These are phyloP conservation scores for Vipera latastei DNA, from an alignment of 2,797 vertebrate genomes.

Conservation along the genomic window DNA sequence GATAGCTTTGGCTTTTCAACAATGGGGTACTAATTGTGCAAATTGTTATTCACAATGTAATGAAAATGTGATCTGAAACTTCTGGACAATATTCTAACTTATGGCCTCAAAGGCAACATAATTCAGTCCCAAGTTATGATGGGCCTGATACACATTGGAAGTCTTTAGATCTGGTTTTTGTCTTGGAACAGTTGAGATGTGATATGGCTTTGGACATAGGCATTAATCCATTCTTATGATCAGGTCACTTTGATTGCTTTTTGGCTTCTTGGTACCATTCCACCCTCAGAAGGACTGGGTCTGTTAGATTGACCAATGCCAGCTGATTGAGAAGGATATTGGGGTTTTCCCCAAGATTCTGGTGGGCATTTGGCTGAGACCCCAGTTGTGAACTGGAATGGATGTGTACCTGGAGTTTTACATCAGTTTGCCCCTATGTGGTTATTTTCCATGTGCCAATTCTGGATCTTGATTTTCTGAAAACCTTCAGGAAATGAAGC, in stretches of 20 bases:
- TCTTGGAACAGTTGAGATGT: neutral
- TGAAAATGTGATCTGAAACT: conserved; percentile 4
- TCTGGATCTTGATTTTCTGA: neutral
- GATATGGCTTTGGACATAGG: neutral
- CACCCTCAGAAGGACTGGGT: neutral
- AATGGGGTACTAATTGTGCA: conserved; percentile 3
- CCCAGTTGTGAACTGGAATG: neutral
- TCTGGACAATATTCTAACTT: neutral
- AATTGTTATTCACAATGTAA: neutral
- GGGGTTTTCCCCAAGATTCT: neutral
- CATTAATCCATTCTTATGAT: neutral
- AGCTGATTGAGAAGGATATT: neutral
- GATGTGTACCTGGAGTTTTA: neutral
- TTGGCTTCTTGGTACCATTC: neutral
- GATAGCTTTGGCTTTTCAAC: conserved; percentile 1
- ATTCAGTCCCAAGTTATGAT: neutral
- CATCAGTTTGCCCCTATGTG: neutral
- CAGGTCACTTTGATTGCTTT: neutral
- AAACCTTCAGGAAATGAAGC: neutral
- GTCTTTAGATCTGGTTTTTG: neutral
- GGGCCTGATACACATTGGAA: neutral
- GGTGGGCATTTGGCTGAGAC: neutral
- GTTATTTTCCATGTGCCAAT: neutral
- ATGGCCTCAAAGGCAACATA: neutral
- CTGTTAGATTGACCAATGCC: neutral